Base-by-base conservation (phyloP, 2,113 vertebrate species). In the Vulpes vulpes region DNA sequence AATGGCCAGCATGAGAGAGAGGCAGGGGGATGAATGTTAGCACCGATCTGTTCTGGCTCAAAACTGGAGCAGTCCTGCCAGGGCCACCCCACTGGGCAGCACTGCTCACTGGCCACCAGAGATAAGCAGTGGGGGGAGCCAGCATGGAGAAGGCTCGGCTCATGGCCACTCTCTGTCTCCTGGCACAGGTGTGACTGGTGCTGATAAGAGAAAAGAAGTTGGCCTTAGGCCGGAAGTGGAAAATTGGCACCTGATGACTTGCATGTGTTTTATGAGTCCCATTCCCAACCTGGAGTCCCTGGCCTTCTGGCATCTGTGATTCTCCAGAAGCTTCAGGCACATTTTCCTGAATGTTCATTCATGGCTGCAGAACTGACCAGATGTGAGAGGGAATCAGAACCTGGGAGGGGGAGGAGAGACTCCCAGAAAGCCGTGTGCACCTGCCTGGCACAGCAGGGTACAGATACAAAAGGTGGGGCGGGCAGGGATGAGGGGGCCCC, bases 231-330 rank as follows among this genome's bases (percentile, higher is more conserved):
- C 17, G 2, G 16, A 10, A 11, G 35, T 0, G 15, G 69, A 4
- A 11, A 27, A 12, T 5, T 0, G 2, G 3, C 0, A 0, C 32
- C 19, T 25, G 6, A 35, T 0, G 9, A 16, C 4, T 0, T 3
- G 6, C 35, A 0, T 1, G 7, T 0, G 2, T 19, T 25, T 22
- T 22, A 10, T 4, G 16, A 81, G 17, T 51, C 69, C 17, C 1
- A 7, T 11, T 25, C 53, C 11, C 0, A 19, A 67, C 49, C 79
- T n/a, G 27, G 19, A 17, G 30, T 32, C 17, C 67, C 14, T 1
- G 8, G 89, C 5, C 3, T 8, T 5, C 2, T 2, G 60, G 80
- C 67, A 0, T 10, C 27, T 30, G 59, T 17, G 16, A 30, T 0
- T 12, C n/a, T 55, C 27, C 8, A 38, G 95, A 12, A 49, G 59